phyloP scores from a whole-genome alignment of 2,888 invertebrate species.

The Disparrhopalites patrizii region DNA sequence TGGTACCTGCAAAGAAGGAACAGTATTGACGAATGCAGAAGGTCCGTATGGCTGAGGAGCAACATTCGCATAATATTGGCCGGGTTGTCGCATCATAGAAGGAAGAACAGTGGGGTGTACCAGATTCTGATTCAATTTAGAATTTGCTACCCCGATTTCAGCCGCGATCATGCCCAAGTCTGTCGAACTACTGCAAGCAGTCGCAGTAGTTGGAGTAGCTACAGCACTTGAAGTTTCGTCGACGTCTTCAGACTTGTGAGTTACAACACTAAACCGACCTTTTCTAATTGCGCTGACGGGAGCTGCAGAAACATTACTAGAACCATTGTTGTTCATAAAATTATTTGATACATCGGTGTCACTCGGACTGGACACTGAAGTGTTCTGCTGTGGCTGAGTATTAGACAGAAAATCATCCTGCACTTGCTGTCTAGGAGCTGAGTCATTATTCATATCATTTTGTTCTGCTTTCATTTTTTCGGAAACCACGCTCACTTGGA shows the following conservation, averaged over 20 bases:
- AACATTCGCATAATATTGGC: conserved; percentile 28
- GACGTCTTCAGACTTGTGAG: conserved; percentile 47
- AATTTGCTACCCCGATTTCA: not conserved
- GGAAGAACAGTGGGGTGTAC: not conserved
- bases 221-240: conserved; percentile 30
- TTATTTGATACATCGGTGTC: no score
- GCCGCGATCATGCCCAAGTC: conserved; percentile 12
- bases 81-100: conserved; percentile 8
- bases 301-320: conserved; percentile 21
- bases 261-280: conserved; percentile 50
- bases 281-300: conserved; percentile 44
- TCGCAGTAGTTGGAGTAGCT: conserved; percentile 12
- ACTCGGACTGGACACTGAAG: not conserved
- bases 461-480: conserved; percentile 48
- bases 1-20: conserved; percentile 38
- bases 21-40: conserved; percentile 36
- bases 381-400: not conserved
- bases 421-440: not conserved
- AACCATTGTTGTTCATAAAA: not conserved
- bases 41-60: conserved; percentile 38
- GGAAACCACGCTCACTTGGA: conserved; percentile 57
- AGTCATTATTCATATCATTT: not conserved
- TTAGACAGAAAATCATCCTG: not conserved
- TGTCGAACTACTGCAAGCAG: conserved; percentile 17
- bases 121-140: not conserved